A percentile compares a stretch with the other conserved stretches of the same genome.
phyloP scores from a whole-genome alignment of 2,797 vertebrate genomes.

The Morus bassanus region DNA sequence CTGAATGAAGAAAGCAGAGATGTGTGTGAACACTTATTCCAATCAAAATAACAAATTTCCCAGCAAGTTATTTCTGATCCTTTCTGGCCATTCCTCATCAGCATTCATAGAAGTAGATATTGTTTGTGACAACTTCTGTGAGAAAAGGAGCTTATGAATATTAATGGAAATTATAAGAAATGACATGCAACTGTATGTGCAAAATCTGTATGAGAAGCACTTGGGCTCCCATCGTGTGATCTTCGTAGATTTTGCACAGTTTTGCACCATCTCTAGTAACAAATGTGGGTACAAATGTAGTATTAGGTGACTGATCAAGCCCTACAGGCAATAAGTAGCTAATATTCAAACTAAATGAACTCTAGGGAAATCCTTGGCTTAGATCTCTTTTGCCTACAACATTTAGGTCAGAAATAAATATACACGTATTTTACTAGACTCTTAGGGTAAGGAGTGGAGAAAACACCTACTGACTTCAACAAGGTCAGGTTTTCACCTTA shows the following conservation, averaged over 20 bases:
- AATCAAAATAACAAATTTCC: not conserved
- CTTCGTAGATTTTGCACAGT: not conserved
- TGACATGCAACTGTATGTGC: not conserved
- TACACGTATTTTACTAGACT: not conserved
- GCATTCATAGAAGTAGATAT: not conserved
- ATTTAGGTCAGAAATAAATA: not conserved
- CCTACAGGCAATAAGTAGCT: not conserved
- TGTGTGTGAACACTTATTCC: not conserved
- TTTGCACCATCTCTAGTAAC: not conserved
- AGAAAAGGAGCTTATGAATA: constrained; percentile 14
- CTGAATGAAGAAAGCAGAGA: not conserved
- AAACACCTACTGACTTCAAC: not conserved
- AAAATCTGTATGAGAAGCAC: not conserved
- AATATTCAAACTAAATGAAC: not conserved
- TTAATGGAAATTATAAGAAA: constrained; percentile 21
- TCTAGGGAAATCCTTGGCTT: not conserved
- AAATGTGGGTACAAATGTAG: not conserved
- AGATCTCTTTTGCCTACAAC: not conserved
- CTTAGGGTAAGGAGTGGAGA: not conserved
- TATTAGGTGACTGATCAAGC: not conserved
- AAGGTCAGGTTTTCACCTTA: not conserved
- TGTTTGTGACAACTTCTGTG: constrained; percentile 12
- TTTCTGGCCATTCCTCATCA: constrained; percentile 3
- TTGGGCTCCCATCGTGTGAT: not conserved
- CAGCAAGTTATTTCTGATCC: not conserved